Percentiles rank a stretch among this genome's conserved stretches.
phyloP scores from a whole-genome alignment of 1,140 invertebrate species.

The Bradynema listronoti region DNA sequence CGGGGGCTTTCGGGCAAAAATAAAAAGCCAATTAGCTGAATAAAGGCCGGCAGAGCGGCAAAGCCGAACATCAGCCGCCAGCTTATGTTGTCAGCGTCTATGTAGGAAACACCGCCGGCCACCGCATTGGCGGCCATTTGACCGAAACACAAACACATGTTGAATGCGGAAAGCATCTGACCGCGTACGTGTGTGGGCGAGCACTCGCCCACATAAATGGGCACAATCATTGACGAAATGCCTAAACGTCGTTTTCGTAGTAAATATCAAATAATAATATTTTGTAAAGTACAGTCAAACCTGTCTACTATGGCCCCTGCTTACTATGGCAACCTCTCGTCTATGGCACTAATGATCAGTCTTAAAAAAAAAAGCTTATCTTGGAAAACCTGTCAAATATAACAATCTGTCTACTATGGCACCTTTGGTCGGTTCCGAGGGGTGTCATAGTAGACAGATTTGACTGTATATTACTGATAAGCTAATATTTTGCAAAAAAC shows the following conservation, averaged over 20 bases:
- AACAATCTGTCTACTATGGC: no score
- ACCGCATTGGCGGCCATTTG: slow-evolving; percentile 64
- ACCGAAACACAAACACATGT: slow-evolving; percentile 64
- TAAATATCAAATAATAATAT: no score
- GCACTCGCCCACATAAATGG: slow-evolving; percentile 66
- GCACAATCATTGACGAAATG: slow-evolving; percentile 65
- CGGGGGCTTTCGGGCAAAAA: slow-evolving; percentile 66
- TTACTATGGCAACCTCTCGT: no score
- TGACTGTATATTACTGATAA: no score
- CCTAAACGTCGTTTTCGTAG: slow-evolving; percentile 61
- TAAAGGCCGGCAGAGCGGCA: slow-evolving; percentile 63
- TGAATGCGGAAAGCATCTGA: slow-evolving; percentile 63
- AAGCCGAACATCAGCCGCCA: slow-evolving; percentile 66
- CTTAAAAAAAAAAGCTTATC: no score
- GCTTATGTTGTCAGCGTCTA: slow-evolving; percentile 59
- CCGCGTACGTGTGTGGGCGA: slow-evolving; percentile 63
- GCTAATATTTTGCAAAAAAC: no score
- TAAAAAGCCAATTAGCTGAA: slow-evolving; percentile 65
- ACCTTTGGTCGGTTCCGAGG: no score
- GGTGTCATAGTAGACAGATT: no score
- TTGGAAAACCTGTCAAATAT: no score
- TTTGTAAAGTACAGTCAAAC: no score
- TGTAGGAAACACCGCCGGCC: slow-evolving; percentile 62
- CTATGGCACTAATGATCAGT: no score
- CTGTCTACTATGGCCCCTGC: no score